These are phyloP conservation scores for Blera fallax DNA, from an alignment of 2,888 invertebrate species.

Conservation along the genomic window DNA sequence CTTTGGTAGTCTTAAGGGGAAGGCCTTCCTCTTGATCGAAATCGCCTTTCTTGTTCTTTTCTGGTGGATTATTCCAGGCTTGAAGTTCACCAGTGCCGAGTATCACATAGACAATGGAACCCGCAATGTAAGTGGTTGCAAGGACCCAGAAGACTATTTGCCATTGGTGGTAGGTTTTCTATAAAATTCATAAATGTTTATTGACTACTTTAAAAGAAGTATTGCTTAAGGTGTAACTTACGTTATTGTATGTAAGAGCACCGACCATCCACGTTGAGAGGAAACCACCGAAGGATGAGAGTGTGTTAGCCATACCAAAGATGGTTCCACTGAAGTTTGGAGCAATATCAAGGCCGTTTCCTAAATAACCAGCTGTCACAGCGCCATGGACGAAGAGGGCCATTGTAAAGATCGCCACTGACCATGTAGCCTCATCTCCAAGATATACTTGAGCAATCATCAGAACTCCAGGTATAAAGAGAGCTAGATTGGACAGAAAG, in stretches of 20 bases:
- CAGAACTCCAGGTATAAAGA: conserved; percentile 86
- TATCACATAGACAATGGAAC: conserved; percentile 84
- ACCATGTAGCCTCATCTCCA: conserved; percentile 87
- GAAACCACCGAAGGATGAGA: conserved; percentile 92
- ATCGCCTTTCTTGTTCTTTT: conserved; percentile 75
- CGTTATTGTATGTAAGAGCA: conserved; percentile 87
- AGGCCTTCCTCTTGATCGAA: conserved; percentile 79
- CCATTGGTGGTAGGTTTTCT: conserved; percentile 91
- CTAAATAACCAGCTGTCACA: conserved; percentile 92
- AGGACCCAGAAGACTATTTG: conserved; percentile 91
- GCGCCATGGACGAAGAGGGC: conserved; percentile 93
- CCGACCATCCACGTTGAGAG: conserved; percentile 92
- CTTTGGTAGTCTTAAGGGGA: conserved; percentile 80
- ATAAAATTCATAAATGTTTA: conserved; percentile 69
- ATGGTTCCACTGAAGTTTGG: conserved; percentile 94
- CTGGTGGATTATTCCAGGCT: conserved; percentile 83
- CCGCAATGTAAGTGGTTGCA: conserved; percentile 87
- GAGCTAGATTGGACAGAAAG: conserved; percentile 81
- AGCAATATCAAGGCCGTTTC: conserved; percentile 93
- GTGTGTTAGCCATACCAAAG: conserved; percentile 93
- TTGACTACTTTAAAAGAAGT: not conserved
- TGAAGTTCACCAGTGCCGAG: conserved; percentile 86
- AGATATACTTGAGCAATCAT: conserved; percentile 89
- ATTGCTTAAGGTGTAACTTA: conserved; percentile 80
- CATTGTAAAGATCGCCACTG: conserved; percentile 89